Conservation (phyloP, 2,888 invertebrate species). For the Archips xylosteana region DNA sequence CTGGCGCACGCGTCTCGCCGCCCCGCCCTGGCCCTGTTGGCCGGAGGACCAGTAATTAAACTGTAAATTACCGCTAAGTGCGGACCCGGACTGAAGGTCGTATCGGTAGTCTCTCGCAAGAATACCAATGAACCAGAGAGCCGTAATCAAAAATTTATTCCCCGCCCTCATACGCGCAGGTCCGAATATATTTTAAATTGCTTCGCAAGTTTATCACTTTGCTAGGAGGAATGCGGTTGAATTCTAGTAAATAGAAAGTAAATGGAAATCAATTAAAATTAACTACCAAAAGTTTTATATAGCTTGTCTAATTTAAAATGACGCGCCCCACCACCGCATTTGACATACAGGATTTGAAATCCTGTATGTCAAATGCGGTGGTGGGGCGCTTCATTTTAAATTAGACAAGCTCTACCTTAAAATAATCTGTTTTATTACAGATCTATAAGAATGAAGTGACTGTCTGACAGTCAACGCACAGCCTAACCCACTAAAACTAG, state of each 20-base stretch:
- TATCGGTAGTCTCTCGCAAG: constrained; percentile 66
- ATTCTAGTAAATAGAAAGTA: not conserved
- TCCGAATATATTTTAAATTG: constrained; percentile 51
- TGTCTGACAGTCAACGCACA: too few species aligned
- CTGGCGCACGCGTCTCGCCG: constrained; percentile 33
- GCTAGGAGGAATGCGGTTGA: not conserved
- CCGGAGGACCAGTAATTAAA: constrained; percentile 74
- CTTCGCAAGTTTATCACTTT: constrained; percentile 47
- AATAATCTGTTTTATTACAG: too few species aligned
- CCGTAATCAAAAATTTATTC: constrained; percentile 74
- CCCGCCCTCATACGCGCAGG: constrained; percentile 48
- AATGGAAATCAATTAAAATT: not conserved
- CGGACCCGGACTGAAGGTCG: constrained; percentile 74
- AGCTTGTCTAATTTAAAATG: too few species aligned
- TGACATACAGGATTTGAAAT: too few species aligned
- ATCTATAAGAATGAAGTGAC: too few species aligned
- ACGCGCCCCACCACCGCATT: too few species aligned
- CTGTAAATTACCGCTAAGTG: constrained; percentile 81
- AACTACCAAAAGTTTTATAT: too few species aligned
- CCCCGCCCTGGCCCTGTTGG: constrained; percentile 9
- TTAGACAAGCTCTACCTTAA: too few species aligned
- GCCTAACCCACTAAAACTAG: too few species aligned
- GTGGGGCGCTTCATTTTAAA: too few species aligned
- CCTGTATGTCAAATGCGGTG: too few species aligned
- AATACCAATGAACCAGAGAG: constrained; percentile 74